A percentile compares a stretch with the other conserved stretches of the same genome.
Evolutionary conservation across 1,140 invertebrate genomes (phyloP).

Genomic region (Sinonovacula constricta): DNA sequence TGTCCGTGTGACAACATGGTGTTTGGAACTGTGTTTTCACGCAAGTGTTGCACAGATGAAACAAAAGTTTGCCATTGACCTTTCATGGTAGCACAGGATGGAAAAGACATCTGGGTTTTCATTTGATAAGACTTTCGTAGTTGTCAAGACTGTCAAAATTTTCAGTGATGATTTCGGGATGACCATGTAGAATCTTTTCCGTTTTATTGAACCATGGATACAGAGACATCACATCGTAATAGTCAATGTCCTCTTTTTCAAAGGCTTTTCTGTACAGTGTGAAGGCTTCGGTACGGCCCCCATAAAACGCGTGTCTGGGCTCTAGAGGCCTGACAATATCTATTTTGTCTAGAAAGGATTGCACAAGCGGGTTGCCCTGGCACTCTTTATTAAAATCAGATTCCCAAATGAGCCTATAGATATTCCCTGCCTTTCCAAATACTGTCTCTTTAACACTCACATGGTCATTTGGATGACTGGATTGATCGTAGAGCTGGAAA

Average conservation of each 20-base stretch:
- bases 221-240: constrained; percentile 53
- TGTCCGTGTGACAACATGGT: not conserved
- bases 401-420: too few species aligned
- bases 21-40: not conserved
- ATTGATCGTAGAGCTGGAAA: constrained; percentile 4
- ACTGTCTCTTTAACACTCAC: too few species aligned
- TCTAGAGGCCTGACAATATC: constrained; percentile 40
- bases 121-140: constrained; percentile 23
- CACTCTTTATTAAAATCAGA: too few species aligned
- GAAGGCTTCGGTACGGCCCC: constrained; percentile 43
- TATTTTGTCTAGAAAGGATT: too few species aligned
- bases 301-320: constrained; percentile 46
- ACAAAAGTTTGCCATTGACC: not conserved
- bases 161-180: constrained; percentile 26
- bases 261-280: constrained; percentile 34
- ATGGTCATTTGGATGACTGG: constrained; percentile 23
- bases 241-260: constrained; percentile 36
- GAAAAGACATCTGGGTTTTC: constrained; percentile 9
- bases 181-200: constrained; percentile 31
- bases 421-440: too few species aligned
- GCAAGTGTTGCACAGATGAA: constrained; percentile 20
- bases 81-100: constrained; percentile 19
- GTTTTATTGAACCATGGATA: constrained; percentile 51
- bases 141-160: constrained; percentile 2
- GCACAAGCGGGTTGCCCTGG: too few species aligned